Conservation (phyloP, 2,797 vertebrate genomes). For the Prionace glauca region DNA sequence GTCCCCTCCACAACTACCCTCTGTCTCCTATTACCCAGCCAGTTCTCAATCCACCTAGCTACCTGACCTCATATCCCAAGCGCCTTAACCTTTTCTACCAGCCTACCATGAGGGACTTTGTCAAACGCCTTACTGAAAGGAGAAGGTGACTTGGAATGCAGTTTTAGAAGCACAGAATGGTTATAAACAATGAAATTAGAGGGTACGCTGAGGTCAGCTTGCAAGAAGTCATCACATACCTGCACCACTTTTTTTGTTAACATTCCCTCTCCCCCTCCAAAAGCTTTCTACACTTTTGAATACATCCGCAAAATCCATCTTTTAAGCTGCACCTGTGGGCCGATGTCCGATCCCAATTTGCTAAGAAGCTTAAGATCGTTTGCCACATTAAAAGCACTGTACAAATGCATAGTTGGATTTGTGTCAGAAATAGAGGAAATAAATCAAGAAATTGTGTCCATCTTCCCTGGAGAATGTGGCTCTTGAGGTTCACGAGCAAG, state of each 20-base stretch:
- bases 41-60: too few species aligned
- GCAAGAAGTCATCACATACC: too few species aligned
- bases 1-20: too few species aligned
- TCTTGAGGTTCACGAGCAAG: background rate
- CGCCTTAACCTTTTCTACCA: too few species aligned
- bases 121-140: too few species aligned
- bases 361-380: background rate
- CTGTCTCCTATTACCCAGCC: too few species aligned
- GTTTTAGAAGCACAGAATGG: too few species aligned
- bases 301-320: background rate
- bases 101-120: too few species aligned
- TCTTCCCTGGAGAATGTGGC: slow-evolving; percentile 11
- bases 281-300: background rate
- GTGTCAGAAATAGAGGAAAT: background rate
- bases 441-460: background rate
- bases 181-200: too few species aligned
- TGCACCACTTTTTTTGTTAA: background rate
- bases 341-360: background rate
- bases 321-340: background rate
- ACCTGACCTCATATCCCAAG: too few species aligned
- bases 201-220: too few species aligned
- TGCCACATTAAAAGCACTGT: background rate
- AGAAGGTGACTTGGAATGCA: too few species aligned
- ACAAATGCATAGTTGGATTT: slow-evolving; percentile 9
- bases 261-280: background rate